Conservation (phyloP, 2,888 invertebrate genomes). For the Synanthedon vespiformis region DNA sequence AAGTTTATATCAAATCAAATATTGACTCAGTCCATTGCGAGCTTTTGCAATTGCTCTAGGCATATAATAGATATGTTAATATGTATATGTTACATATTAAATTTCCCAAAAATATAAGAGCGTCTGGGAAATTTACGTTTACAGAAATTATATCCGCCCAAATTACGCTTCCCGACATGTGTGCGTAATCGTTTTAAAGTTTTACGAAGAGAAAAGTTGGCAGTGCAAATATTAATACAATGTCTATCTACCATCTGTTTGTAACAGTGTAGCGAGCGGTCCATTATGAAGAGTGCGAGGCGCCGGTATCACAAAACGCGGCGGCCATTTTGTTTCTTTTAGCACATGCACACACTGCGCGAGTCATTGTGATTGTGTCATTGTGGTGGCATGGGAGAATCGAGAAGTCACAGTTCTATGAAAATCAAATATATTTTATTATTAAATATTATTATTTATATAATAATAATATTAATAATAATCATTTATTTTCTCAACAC, state of each 20-base stretch:
- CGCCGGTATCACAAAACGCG: neutral
- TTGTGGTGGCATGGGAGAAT: neutral
- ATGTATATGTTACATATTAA: neutral
- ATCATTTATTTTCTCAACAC: too few species aligned
- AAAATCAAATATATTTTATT: too few species aligned
- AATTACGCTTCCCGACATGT: too few species aligned
- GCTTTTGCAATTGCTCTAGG: neutral
- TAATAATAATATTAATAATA: too few species aligned
- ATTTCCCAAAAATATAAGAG: neutral
- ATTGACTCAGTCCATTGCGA: neutral
- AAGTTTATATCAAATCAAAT: neutral
- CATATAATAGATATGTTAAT: neutral
- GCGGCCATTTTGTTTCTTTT: neutral
- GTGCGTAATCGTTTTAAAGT: too few species aligned
- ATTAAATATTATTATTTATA: too few species aligned
- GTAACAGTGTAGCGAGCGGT: neutral
- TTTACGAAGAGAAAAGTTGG: too few species aligned
- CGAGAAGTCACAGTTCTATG: too few species aligned
- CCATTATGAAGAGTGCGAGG: neutral
- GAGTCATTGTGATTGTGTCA: neutral
- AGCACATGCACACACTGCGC: neutral
- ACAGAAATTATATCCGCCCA: too few species aligned
- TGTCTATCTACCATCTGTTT: neutral
- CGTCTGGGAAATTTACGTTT: too few species aligned
- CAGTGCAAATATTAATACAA: too few species aligned